Evolutionary conservation across 2,797 vertebrate genomes (phyloP).

Genomic region (Gouania willdenowi): DNA sequence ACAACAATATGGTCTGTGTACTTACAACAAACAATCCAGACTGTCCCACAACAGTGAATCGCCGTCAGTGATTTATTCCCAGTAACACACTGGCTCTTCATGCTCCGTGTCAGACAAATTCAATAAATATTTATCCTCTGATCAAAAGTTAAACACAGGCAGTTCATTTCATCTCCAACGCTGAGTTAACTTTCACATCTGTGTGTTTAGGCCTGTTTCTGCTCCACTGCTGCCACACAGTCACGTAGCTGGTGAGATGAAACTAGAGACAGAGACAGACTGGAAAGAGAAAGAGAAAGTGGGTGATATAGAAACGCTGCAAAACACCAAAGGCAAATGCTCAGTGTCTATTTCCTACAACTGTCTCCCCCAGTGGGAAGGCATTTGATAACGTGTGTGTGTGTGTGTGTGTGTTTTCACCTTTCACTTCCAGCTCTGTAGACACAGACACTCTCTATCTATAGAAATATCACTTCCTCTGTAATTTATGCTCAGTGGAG

Average conservation of each 20-base stretch:
- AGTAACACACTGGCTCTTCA: too few species aligned
- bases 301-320: conserved; percentile 17
- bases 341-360: conserved; percentile 27
- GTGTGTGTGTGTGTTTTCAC: too few species aligned
- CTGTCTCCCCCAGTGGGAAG: conserved; percentile 28
- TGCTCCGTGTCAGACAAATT: not conserved
- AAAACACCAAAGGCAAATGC: conserved; percentile 34
- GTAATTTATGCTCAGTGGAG: conserved; percentile 27
- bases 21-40: too few species aligned
- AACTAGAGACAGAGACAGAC: conserved; percentile 1
- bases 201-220: not conserved
- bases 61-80: too few species aligned
- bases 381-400: conserved; percentile 45
- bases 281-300: conserved; percentile 17
- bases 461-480: conserved; percentile 26
- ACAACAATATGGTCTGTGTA: too few species aligned
- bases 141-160: not conserved
- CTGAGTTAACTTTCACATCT: not conserved
- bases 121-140: not conserved
- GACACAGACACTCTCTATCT: conserved; percentile 39
- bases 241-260: not conserved
- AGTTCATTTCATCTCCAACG: not conserved
- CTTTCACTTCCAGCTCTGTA: conserved; percentile 27
- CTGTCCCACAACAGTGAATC: too few species aligned
- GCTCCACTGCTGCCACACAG: not conserved